These are phyloP conservation scores for Percina caprodes DNA, from an alignment of 2,113 vertebrate species.

Conservation along the genomic window DNA sequence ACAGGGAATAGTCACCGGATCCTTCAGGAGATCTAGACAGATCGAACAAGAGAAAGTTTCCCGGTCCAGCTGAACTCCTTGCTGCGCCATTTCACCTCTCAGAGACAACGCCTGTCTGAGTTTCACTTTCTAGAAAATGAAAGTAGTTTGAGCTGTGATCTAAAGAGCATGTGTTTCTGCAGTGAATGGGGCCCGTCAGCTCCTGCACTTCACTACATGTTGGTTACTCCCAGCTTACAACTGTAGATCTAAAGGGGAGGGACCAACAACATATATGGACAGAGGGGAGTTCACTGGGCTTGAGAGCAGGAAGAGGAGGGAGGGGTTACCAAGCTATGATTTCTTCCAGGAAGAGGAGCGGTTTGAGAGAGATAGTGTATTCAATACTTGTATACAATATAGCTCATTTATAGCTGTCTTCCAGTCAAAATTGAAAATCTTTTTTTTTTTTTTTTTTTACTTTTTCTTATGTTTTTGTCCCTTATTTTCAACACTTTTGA, in stretches of 20 bases:
- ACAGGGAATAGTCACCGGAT: conserved; percentile 29
- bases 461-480: no score
- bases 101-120: background rate
- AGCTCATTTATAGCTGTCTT: no score
- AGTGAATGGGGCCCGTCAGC: background rate
- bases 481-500: no score
- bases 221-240: background rate
- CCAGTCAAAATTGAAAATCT: no score
- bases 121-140: background rate
- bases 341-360: background rate
- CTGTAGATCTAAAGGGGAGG: conserved; percentile 10
- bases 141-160: background rate
- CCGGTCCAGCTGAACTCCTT: conserved; percentile 8
- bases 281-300: background rate
- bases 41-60: background rate
- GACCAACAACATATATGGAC: background rate
- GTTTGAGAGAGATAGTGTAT: background rate
- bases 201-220: background rate
- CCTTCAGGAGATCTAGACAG: conserved; percentile 36
- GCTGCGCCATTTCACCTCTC: background rate
- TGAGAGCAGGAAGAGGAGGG: background rate
- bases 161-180: background rate
- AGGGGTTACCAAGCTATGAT: background rate
- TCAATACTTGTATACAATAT: no score
- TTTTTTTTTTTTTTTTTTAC: no score